Evolutionary conservation across 2,888 invertebrate genomes (phyloP).

Genomic region (Philonicus albiceps): DNA sequence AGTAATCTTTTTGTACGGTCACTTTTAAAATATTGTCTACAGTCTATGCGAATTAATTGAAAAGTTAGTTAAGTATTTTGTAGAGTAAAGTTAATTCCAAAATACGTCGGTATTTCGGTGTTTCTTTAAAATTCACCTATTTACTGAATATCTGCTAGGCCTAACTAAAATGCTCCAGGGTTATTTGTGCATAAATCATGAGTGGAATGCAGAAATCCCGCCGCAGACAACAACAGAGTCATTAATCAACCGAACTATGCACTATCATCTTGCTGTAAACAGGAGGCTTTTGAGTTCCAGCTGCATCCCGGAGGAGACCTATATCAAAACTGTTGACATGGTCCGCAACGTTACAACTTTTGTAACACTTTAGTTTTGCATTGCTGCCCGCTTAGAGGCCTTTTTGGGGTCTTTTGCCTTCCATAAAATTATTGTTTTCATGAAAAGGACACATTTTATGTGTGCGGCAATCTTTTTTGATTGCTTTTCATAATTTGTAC

Average conservation of each 20-base stretch:
- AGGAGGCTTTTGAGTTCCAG: neutral
- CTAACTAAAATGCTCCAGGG: neutral
- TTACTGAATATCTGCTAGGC: neutral
- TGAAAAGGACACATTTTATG: neutral
- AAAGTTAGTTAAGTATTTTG: neutral
- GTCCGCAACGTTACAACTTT: neutral
- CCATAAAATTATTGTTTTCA: neutral
- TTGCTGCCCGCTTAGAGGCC: neutral
- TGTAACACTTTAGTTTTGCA: neutral
- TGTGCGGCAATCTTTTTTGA: neutral
- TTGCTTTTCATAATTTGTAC: neutral
- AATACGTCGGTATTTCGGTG: neutral
- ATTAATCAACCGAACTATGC: neutral
- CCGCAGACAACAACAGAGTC: neutral
- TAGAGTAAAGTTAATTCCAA: neutral
- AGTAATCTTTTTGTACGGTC: too few relatives aligned
- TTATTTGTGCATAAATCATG: neutral
- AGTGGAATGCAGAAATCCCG: neutral
- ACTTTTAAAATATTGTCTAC: too few relatives aligned
- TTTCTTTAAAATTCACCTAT: neutral
- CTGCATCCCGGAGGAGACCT: neutral
- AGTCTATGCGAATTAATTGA: neutral
- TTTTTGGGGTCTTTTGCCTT: neutral
- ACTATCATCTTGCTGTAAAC: neutral
- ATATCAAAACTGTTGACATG: neutral